phyloP scores from a whole-genome alignment of 1,140 invertebrate species.

The Caenorhabditis brenneri region DNA sequence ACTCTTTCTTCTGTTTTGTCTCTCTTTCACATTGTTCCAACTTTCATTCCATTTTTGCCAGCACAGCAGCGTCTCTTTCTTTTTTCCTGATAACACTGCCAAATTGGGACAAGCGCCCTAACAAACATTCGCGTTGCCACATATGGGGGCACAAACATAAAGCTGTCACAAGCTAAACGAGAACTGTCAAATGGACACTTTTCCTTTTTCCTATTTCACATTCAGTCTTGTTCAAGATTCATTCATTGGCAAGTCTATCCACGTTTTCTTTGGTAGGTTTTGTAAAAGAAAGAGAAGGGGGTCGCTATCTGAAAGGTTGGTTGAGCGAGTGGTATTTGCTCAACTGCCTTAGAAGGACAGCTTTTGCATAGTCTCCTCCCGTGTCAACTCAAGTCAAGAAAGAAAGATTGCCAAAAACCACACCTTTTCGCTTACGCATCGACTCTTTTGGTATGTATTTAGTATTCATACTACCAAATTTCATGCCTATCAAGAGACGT shows the following conservation, averaged over 20 bases:
- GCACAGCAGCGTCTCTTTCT: not conserved
- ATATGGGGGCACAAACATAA: constrained; percentile 24
- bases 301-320: constrained; percentile 18
- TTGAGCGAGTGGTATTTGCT: constrained; percentile 17
- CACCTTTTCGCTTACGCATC: constrained; percentile 9
- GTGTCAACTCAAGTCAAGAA: constrained; percentile 38
- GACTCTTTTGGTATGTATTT: not conserved
- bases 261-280: not conserved
- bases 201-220: not conserved
- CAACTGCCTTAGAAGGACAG: constrained; percentile 35
- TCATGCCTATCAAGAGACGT: not conserved
- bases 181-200: constrained; percentile 35
- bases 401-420: constrained; percentile 23
- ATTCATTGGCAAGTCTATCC: constrained; percentile 18
- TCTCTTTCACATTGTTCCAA: not conserved
- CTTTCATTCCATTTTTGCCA: not conserved
- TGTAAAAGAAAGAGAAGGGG: not conserved
- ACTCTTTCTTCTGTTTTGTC: not conserved
- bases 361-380: constrained; percentile 10
- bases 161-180: constrained; percentile 35
- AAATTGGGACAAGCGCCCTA: constrained; percentile 27
- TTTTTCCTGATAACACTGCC: constrained; percentile 1
- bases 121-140: constrained; percentile 32
- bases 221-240: not conserved
- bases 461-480: not conserved